phyloP scores from a whole-genome alignment of 1,140 invertebrate species.

The Temnothorax longispinosus region DNA sequence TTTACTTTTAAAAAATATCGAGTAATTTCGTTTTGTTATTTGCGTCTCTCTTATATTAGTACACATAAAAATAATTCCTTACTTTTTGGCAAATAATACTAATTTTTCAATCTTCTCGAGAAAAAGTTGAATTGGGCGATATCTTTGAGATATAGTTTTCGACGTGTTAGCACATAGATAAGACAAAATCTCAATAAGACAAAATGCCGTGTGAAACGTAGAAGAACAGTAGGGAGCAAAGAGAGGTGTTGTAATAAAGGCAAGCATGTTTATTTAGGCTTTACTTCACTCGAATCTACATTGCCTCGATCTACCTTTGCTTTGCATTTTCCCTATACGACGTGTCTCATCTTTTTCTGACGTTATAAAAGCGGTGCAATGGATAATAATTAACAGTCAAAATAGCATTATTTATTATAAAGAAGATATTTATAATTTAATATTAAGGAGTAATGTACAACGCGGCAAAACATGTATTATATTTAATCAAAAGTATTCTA shows the following conservation, averaged over 20 bases:
- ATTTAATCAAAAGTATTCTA: not conserved
- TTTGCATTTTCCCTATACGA: slow-evolving; percentile 51
- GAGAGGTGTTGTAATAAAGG: slow-evolving; percentile 84
- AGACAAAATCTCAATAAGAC: slow-evolving; percentile 57
- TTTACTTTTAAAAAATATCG: not conserved
- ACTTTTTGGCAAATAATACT: not conserved
- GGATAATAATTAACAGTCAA: not conserved
- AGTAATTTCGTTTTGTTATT: not conserved
- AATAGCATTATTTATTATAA: not conserved
- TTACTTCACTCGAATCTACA: slow-evolving; percentile 78
- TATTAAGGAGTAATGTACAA: not conserved
- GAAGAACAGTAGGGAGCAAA: slow-evolving; percentile 72
- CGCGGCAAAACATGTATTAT: not conserved
- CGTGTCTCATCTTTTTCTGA: slow-evolving; percentile 10
- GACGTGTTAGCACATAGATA: not conserved
- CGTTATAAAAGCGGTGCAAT: slow-evolving; percentile 18
- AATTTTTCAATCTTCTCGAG: not conserved
- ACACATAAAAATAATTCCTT: not conserved
- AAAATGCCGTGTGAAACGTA: slow-evolving; percentile 49
- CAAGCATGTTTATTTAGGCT: slow-evolving; percentile 85
- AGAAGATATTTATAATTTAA: not conserved
- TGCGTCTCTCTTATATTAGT: not conserved
- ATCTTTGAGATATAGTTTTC: not conserved
- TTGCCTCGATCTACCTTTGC: slow-evolving; percentile 65
- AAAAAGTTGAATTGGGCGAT: not conserved